These are phyloP conservation scores for Lepus timidus DNA, from an alignment of 2,113 vertebrate species.

Conservation along the genomic window DNA sequence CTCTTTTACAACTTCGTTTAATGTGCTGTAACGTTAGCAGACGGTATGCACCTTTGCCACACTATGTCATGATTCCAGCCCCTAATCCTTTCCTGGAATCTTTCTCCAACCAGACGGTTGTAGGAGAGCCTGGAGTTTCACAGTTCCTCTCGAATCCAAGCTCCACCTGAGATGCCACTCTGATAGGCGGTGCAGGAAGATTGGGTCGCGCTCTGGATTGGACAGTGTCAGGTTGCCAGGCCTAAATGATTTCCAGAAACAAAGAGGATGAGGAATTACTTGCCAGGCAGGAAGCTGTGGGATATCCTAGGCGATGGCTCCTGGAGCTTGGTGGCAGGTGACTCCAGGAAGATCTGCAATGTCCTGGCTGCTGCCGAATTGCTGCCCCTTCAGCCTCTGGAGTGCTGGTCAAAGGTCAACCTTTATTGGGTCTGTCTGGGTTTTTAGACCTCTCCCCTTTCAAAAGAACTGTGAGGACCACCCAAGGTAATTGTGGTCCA, in stretches of 20 bases:
- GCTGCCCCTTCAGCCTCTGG: neutral
- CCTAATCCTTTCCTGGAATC: slow-evolving; percentile 78
- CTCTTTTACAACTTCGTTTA: slow-evolving; percentile 75
- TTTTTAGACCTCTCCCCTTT: slow-evolving; percentile 73
- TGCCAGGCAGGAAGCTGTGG: slow-evolving; percentile 40
- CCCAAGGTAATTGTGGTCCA: slow-evolving; percentile 43
- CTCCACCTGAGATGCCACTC: slow-evolving; percentile 49
- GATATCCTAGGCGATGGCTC: neutral
- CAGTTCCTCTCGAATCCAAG: slow-evolving; percentile 19
- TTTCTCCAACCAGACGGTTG: neutral
- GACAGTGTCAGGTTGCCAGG: neutral
- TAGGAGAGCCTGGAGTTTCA: slow-evolving; percentile 38
- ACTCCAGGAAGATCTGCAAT: slow-evolving; percentile 59
- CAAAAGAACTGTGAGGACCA: slow-evolving; percentile 65
- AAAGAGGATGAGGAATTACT: slow-evolving; percentile 44
- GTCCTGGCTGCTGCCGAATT: slow-evolving; percentile 7
- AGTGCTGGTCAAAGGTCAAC: slow-evolving; percentile 64
- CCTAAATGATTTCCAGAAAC: slow-evolving; percentile 57
- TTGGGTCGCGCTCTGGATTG: neutral
- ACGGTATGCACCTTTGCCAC: slow-evolving; percentile 63
- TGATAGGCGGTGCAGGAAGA: neutral
- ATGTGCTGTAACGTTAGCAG: slow-evolving; percentile 75
- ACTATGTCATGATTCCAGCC: slow-evolving; percentile 56
- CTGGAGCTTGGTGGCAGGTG: slow-evolving; percentile 40
- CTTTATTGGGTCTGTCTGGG: slow-evolving; percentile 60